Base-by-base conservation (phyloP, 2,113 vertebrate species). In the Pelvicachromis taeniatus region DNA sequence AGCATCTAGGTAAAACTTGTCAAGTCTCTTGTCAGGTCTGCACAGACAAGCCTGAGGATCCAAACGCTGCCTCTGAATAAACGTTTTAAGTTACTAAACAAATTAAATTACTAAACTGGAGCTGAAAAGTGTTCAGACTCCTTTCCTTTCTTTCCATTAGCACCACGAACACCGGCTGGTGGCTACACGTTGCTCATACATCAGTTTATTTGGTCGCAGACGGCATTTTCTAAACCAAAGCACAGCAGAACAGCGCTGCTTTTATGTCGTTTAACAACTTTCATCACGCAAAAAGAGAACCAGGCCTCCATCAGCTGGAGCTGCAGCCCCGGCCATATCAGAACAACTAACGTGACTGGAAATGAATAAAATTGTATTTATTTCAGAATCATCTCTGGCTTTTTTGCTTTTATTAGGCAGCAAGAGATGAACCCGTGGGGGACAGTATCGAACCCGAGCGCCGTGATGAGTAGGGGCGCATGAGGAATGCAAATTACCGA, bases 121-220 rank as follows among this genome's bases (percentile, higher is more conserved):
- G 10, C 10, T 21, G 33, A 38, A 63, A 63, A 0, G 2, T 63
- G 2, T 63, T 38, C 4, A 29, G 68, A 50, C 1, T 14, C 19
- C 40, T 4, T 48, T 17, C 68, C 16, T 73, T 73, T 70, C 14
- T 70, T 26, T 45, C 5, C 40, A 45, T 70, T 45, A 45, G 65
- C 40, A 48, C 59, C 59, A 8, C 2, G 0, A 63, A 8, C 38
- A 63, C 19, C 33, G 6, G 10, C 59, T 63, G 59, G 23, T 19
- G 68, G 42, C 31, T 73, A 73, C 23, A 0, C 3, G 1, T 45
- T 29, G 65, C 1, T 73, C 23, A 73, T 7, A 29, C 16, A 7
- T 50, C 68, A 50, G 42, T 73, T 0, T 0, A 19, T 48, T 31
- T 2, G 1, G 23, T 29, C 9, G 0, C 40, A 48, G 23, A 4